Evolutionary conservation across 37 sponge, comb jelly and placozoan species (phyloP), one percentile per base, ranked within the genome.

Genomic region (Hormiphora californensis): DNA sequence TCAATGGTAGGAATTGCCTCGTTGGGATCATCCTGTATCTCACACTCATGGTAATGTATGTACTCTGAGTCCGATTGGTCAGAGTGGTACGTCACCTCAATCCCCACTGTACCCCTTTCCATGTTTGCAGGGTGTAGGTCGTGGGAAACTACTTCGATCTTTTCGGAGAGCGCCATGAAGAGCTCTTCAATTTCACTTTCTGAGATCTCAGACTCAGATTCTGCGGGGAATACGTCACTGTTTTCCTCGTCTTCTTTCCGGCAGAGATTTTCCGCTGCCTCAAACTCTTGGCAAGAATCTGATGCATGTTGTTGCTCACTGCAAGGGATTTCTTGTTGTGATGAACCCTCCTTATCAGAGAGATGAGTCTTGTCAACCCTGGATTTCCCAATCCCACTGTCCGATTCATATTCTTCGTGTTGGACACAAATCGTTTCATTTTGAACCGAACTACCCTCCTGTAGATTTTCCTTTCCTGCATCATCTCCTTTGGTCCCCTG

Each of bases 21-120:
- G 23, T 19, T 28, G n/a, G 61, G 61, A n/a, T 57, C 59, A 7
- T 30, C 59, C 4, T 57, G 23, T 21, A 73, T n/a, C 5, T 73
- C 81, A 73, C 81, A 73, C 44, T 73, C 81, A 40, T 25, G 25
- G 25, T 73, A 73, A 41, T 73, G 81, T 27, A 73, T 73, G 3
- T 73, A 43, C 23, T 73, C 81, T 36, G 81, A 22, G 38, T 73
- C 81, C 21, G 81, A 73, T 11, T 32, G 8, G 23, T 73, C 81
- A 2, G 81, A 73, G 44, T 73, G 81, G 43, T 73, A 73, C 2
- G 81, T 73, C 12, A 73, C 81, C 5, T 73, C 81, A 28, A 73
- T 33, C 23, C 81, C 81, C 35, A 73, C 23, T 4, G 81, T 73
- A 4, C 36, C 41, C 23, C 81, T 39, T 7, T 40, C 17, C n/a